Conservation (phyloP, 2,797 vertebrate species). For the Xerus rutilus region DNA sequence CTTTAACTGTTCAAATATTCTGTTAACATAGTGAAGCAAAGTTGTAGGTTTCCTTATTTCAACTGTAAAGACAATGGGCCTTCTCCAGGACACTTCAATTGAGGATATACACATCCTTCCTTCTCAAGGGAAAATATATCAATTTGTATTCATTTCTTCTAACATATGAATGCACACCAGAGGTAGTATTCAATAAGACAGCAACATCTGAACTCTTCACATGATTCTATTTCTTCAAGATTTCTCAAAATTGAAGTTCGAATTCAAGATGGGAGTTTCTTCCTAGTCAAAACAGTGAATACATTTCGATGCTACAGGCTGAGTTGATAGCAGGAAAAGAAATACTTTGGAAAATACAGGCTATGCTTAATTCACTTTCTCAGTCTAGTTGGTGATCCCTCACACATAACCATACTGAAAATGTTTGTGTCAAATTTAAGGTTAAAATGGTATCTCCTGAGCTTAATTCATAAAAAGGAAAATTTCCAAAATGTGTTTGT, state of each 20-base stretch:
- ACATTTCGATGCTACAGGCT: slow-evolving; percentile 1
- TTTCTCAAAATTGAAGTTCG: slow-evolving; percentile 49
- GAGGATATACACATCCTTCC: slow-evolving; percentile 26
- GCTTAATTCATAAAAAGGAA: slow-evolving; percentile 59
- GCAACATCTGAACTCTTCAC: slow-evolving; percentile 47
- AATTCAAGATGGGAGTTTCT: slow-evolving; percentile 41
- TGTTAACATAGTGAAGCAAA: slow-evolving; percentile 55
- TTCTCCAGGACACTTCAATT: slow-evolving; percentile 45
- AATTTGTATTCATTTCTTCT: slow-evolving; percentile 39
- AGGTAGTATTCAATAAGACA: slow-evolving; percentile 53
- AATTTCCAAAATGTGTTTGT: slow-evolving; percentile 51
- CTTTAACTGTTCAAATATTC: slow-evolving; percentile 45
- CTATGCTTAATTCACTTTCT: slow-evolving; percentile 59
- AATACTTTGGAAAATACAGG: slow-evolving; percentile 41
- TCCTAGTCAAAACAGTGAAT: slow-evolving; percentile 59
- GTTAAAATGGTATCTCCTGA: slow-evolving; percentile 57
- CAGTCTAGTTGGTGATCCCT: background rate
- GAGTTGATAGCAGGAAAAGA: background rate
- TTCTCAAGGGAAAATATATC: slow-evolving; percentile 7
- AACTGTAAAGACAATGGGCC: slow-evolving; percentile 2
- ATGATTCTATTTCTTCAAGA: slow-evolving; percentile 52
- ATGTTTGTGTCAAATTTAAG: slow-evolving; percentile 58
- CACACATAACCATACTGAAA: slow-evolving; percentile 44
- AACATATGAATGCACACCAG: background rate
- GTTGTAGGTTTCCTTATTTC: slow-evolving; percentile 10